A percentile compares a stretch with the other conserved stretches of the same genome.
Evolutionary conservation across 1,140 invertebrate species (phyloP).

Genomic region (Charaxes varanes): DNA sequence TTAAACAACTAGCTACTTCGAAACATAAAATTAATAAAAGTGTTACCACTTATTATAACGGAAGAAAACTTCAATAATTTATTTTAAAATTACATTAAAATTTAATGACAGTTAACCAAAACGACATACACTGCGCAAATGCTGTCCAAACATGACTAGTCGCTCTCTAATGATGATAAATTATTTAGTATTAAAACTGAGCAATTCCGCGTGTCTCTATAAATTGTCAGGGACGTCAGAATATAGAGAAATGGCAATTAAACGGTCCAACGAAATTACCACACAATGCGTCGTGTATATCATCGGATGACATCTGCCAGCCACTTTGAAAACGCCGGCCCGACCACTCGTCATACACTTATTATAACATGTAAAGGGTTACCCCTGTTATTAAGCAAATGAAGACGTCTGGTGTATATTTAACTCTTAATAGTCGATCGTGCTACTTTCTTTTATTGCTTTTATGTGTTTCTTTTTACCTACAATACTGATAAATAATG

Average conservation of each 20-base stretch:
- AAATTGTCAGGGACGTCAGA: constrained; percentile 65
- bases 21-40: too few species aligned
- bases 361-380: constrained; percentile 18
- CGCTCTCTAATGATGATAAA: constrained; percentile 61
- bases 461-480: too few species aligned
- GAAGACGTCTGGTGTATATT: constrained; percentile 32
- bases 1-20: too few species aligned
- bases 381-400: constrained; percentile 8
- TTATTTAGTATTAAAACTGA: constrained; percentile 50
- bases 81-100: too few species aligned
- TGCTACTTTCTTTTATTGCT: too few species aligned
- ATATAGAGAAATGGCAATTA: constrained; percentile 64
- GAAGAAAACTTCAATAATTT: too few species aligned
- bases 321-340: constrained; percentile 33
- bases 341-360: constrained; percentile 46
- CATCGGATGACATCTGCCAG: constrained; percentile 59
- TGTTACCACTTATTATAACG: too few species aligned
- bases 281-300: constrained; percentile 68
- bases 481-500: too few species aligned
- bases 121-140: too few species aligned
- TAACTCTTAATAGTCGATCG: constrained; percentile 7
- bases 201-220: constrained; percentile 58
- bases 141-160: constrained; percentile 11
- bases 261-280: constrained; percentile 61
- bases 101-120: too few species aligned